These are phyloP conservation scores for Coreoperca whiteheadi DNA, from an alignment of 2,113 vertebrate species.

Conservation along the genomic window DNA sequence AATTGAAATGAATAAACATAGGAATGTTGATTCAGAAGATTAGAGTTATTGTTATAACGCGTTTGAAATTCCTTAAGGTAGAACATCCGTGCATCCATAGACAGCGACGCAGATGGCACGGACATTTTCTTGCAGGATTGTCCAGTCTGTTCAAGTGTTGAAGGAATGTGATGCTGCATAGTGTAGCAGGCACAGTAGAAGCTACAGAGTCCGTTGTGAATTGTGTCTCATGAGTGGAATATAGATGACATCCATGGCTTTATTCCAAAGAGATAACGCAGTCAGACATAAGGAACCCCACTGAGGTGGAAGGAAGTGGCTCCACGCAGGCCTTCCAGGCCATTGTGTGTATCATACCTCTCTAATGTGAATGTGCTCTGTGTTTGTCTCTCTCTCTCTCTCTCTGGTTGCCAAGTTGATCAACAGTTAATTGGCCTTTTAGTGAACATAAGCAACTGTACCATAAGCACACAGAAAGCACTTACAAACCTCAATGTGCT, in stretches of 20 bases:
- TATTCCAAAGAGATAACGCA: slow-evolving; percentile 41
- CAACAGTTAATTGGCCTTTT: slow-evolving; percentile 23
- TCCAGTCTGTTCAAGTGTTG: background rate
- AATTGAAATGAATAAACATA: slow-evolving; percentile 49
- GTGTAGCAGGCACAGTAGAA: background rate
- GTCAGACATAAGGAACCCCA: slow-evolving; percentile 44
- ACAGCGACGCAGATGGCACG: slow-evolving; percentile 23
- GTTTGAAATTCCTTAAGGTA: slow-evolving; percentile 18
- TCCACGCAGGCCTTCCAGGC: slow-evolving; percentile 19
- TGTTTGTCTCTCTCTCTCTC: background rate
- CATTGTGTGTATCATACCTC: background rate
- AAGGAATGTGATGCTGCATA: slow-evolving; percentile 19
- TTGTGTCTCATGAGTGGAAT: slow-evolving; percentile 48
- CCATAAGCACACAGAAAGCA: background rate
- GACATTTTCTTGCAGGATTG: slow-evolving; percentile 22
- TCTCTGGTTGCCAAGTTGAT: too few relatives aligned
- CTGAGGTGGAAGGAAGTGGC: slow-evolving; percentile 45
- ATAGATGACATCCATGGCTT: slow-evolving; percentile 49
- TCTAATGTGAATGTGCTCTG: slow-evolving; percentile 20
- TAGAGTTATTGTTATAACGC: slow-evolving; percentile 11
- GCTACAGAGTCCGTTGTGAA: slow-evolving; percentile 44
- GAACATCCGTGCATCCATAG: slow-evolving; percentile 1
- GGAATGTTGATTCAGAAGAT: slow-evolving; percentile 52
- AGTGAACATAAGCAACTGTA: background rate
- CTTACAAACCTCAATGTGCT: background rate